Conservation (phyloP, 1,140 invertebrate genomes). For the Zophobas atratus region DNA sequence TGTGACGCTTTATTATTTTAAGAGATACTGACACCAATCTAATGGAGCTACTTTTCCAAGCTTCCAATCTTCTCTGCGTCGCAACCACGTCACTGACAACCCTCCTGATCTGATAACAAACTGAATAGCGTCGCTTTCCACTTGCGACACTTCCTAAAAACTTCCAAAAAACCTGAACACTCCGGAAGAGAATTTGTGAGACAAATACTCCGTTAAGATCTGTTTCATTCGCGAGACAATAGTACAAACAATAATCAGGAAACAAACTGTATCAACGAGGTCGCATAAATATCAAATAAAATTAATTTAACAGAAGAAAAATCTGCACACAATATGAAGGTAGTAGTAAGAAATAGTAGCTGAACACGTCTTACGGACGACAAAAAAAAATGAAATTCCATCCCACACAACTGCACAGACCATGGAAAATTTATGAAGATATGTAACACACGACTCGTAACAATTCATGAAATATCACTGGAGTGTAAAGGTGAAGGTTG, state of each 20-base stretch:
- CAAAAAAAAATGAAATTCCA: background rate
- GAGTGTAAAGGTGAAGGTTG: slow-evolving; percentile 36
- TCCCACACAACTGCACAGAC: background rate
- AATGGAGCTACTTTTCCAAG: too few species aligned
- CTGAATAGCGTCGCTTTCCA: too few species aligned
- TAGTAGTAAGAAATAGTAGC: too few species aligned
- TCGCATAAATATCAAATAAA: slow-evolving; percentile 9
- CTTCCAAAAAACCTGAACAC: too few species aligned
- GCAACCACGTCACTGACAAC: too few species aligned
- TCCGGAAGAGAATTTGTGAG: background rate
- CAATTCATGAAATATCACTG: background rate
- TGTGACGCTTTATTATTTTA: too few species aligned
- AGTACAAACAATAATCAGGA: slow-evolving; percentile 28
- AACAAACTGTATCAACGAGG: slow-evolving; percentile 25
- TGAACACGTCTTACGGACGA: background rate
- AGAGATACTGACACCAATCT: too few species aligned
- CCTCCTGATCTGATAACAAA: too few species aligned
- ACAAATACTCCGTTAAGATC: slow-evolving; percentile 8
- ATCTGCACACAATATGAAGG: slow-evolving; percentile 25
- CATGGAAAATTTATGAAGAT: background rate
- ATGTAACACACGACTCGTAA: background rate
- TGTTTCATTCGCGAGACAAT: slow-evolving; percentile 8
- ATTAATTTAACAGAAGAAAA: slow-evolving; percentile 11
- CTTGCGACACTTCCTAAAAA: too few species aligned
- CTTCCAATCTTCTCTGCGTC: too few species aligned